Percentiles rank a stretch among this genome's conserved stretches.
These are phyloP conservation scores for Tadarida brasiliensis DNA, from an alignment of 2,797 vertebrate genomes.

Conservation along the genomic window DNA sequence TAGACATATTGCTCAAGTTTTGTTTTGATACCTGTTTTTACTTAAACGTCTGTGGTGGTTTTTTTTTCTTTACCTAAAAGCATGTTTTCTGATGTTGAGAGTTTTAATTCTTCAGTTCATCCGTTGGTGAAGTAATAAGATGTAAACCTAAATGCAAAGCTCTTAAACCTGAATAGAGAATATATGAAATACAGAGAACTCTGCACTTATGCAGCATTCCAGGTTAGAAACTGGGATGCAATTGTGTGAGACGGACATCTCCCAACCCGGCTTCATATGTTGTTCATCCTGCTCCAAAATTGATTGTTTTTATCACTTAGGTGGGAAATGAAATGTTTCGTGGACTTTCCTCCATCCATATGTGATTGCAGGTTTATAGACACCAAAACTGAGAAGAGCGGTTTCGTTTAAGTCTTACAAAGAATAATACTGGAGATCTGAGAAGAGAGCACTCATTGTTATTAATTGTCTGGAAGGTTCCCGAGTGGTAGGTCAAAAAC, in stretches of 20 bases:
- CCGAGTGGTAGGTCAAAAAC: neutral
- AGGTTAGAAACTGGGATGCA: neutral
- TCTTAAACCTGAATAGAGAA: neutral
- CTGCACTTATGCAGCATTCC: neutral
- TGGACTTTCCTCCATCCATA: neutral
- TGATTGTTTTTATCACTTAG: neutral
- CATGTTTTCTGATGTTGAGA: constrained; percentile 34
- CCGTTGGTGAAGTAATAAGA: neutral
- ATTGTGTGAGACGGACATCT: neutral
- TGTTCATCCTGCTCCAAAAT: neutral
- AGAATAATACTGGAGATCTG: neutral
- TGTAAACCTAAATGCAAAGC: neutral
- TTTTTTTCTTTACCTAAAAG: neutral
- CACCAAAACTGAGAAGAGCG: neutral
- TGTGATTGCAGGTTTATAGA: constrained; percentile 15
- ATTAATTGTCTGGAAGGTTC: constrained; percentile 40
- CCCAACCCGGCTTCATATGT: neutral
- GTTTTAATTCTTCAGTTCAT: constrained; percentile 18
- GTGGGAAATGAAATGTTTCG: constrained; percentile 45
- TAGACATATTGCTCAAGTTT: neutral
- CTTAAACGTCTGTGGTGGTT: neutral
- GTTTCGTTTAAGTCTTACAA: neutral
- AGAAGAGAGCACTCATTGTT: neutral
- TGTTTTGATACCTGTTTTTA: neutral
- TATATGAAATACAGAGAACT: neutral